Evolutionary conservation across 2,113 vertebrate species (phyloP).

Genomic region (Meriones unguiculatus): DNA sequence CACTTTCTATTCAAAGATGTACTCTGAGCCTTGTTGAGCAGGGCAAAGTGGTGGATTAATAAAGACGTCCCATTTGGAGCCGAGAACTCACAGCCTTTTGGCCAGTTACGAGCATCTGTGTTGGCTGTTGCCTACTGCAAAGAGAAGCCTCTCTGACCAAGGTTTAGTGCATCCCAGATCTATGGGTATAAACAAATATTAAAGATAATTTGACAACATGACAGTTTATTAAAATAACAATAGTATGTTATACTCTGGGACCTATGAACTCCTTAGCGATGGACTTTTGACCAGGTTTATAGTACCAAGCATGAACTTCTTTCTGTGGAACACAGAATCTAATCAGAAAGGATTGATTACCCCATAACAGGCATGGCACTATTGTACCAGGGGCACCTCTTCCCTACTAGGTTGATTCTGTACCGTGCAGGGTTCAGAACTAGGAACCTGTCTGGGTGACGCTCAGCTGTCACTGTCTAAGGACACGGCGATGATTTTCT

Average conservation of each 20-base stretch:
- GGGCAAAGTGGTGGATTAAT: too few relatives aligned
- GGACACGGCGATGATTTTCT: not conserved
- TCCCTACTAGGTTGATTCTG: too few relatives aligned
- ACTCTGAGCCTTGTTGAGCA: not conserved
- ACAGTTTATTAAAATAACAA: not conserved
- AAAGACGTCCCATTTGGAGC: too few relatives aligned
- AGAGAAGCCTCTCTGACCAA: not conserved
- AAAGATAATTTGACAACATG: not conserved
- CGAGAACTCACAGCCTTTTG: not conserved
- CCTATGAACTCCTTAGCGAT: not conserved
- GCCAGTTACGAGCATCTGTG: not conserved
- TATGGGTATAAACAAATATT: not conserved
- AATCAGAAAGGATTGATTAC: not conserved
- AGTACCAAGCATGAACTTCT: not conserved
- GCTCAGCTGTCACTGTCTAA: not conserved
- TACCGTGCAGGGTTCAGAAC: not conserved
- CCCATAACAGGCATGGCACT: too few relatives aligned
- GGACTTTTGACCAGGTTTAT: not conserved
- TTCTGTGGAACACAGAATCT: not conserved
- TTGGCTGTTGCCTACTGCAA: not conserved
- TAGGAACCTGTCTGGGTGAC: not conserved
- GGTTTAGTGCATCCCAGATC: not conserved
- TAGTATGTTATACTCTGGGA: not conserved
- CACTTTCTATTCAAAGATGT: not conserved
- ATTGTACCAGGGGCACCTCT: not conserved